These are phyloP conservation scores for Melospiza melodia DNA, from an alignment of 2,113 vertebrate species.

Conservation along the genomic window DNA sequence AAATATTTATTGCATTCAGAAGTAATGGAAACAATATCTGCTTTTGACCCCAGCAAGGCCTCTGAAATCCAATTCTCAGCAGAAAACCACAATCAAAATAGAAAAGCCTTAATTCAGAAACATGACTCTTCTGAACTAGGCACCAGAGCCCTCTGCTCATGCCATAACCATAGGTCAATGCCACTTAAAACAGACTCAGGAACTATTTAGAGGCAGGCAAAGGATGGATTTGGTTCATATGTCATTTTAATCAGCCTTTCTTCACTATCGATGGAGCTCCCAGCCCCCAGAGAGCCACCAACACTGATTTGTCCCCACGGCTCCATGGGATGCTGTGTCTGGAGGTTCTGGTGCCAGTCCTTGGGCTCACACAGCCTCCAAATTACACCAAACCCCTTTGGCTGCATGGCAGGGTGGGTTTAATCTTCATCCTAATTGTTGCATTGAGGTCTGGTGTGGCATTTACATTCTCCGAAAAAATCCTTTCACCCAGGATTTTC, in stretches of 20 bases:
- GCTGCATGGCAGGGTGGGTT: accelerated
- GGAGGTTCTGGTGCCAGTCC: background rate
- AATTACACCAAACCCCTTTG: background rate
- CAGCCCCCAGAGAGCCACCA: background rate
- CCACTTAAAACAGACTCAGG: constrained; percentile 45
- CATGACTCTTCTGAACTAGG: constrained; percentile 10
- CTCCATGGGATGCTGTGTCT: background rate
- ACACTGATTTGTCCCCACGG: background rate
- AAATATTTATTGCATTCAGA: background rate
- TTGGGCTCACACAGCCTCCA: accelerated
- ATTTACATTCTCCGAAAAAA: no score
- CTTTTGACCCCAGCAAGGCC: background rate
- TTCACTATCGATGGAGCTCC: background rate
- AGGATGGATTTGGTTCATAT: constrained; percentile 15
- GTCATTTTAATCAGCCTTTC: constrained; percentile 25
- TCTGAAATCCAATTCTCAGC: background rate
- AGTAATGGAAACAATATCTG: background rate
- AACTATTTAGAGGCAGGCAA: constrained; percentile 13
- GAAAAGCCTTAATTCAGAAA: constrained; percentile 43
- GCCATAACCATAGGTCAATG: constrained; percentile 41
- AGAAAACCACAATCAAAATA: constrained; percentile 23
- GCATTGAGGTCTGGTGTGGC: background rate
- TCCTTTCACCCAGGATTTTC: no score
- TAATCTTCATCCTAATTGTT: background rate
- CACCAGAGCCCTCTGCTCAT: constrained; percentile 19